Percentiles rank a stretch among this genome's conserved stretches.
Evolutionary conservation across 2,797 vertebrate species (phyloP).

Genomic region (Lithobates pipiens): DNA sequence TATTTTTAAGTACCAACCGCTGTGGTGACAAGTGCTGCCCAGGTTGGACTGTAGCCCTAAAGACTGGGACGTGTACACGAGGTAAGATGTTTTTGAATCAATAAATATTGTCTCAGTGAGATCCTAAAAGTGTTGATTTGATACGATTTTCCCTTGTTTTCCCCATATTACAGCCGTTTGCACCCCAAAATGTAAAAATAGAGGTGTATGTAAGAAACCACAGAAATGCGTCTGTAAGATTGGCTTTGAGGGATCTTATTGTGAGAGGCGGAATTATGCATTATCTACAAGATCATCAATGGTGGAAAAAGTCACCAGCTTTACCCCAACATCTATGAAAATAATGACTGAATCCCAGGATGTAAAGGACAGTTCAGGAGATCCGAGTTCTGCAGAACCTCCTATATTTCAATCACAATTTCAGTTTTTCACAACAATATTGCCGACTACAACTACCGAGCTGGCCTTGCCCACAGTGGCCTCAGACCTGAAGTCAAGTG

Average conservation of each 20-base stretch:
- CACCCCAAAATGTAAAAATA: constrained; percentile 93
- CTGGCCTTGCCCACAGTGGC: neutral
- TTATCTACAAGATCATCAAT: neutral
- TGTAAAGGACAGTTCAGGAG: neutral
- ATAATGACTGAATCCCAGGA: neutral
- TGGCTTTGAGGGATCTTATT: constrained; percentile 87
- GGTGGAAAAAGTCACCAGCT: neutral
- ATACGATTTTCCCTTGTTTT: neutral
- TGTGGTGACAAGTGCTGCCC: constrained; percentile 67
- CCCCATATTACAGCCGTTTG: constrained; percentile 84
- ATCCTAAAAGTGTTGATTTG: neutral
- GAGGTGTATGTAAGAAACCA: constrained; percentile 92
- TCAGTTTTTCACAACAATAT: neutral
- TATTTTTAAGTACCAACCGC: constrained; percentile 63
- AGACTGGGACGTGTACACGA: constrained; percentile 67
- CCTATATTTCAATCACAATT: neutral
- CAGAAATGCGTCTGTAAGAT: constrained; percentile 94
- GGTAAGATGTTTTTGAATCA: constrained; percentile 54
- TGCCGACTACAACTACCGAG: neutral
- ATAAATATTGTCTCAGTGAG: neutral
- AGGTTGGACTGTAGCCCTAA: constrained; percentile 65
- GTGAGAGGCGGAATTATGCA: constrained; percentile 77
- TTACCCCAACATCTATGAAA: neutral
- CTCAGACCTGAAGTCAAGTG: neutral
- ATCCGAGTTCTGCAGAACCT: neutral